phyloP scores from a whole-genome alignment of 2,888 invertebrate genomes.

The Sycophila texana region DNA sequence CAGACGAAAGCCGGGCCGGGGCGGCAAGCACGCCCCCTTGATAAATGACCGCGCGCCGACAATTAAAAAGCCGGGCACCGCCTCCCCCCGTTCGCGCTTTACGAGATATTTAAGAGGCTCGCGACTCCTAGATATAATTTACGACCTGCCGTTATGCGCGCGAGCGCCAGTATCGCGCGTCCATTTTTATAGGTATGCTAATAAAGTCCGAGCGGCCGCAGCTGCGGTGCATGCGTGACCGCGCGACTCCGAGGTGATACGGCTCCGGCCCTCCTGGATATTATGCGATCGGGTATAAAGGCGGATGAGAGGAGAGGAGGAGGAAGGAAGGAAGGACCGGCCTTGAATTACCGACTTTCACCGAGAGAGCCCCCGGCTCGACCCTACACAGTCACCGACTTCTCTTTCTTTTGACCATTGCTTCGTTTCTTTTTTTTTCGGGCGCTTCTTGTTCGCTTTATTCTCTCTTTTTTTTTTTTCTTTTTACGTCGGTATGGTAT shows the following conservation, averaged over 20 bases:
- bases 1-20: constrained; percentile 26
- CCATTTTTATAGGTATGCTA: constrained; percentile 75
- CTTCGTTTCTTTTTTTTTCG: not conserved
- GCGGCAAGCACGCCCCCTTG: constrained; percentile 50
- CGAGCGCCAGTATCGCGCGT: constrained; percentile 59
- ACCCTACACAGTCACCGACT: not conserved
- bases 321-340: constrained; percentile 29
- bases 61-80: constrained; percentile 58
- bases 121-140: constrained; percentile 69
- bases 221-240: constrained; percentile 69
- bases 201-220: constrained; percentile 66
- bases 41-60: constrained; percentile 59
- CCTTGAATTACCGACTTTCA: constrained; percentile 2
- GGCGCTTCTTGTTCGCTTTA: not conserved
- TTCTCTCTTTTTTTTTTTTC: not conserved
- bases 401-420: not conserved
- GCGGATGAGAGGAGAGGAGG: not conserved
- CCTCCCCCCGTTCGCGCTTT: constrained; percentile 62
- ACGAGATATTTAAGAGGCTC: constrained; percentile 67
- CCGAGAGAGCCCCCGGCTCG: constrained; percentile 5
- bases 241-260: constrained; percentile 68
- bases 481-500: too few relatives aligned
- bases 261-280: too few relatives aligned
- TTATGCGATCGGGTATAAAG: constrained; percentile 62
- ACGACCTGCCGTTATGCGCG: constrained; percentile 67